Base-by-base conservation (phyloP, 64 coral and sea anemone species). In the Dendrophyllia cribrosa region DNA sequence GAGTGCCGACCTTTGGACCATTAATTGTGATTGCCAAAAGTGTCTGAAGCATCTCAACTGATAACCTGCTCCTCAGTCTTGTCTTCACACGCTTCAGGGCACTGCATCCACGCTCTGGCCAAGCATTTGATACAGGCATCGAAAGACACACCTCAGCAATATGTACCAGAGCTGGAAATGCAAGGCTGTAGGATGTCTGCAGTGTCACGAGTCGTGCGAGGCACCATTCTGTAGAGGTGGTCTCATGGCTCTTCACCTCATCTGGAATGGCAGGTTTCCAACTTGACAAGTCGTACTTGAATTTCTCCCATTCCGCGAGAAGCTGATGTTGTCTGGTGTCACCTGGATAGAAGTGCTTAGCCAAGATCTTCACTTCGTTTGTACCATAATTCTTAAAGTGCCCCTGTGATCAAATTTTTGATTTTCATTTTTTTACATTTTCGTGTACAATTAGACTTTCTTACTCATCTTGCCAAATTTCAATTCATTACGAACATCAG, bases 231-330 rank as follows among this genome's bases (percentile, higher is more conserved):
- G 88, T 90, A 20, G 63, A 61, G 26, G 88, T 90, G 50, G 19
- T 49, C n/a, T 26, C 11, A 19, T 79, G 88, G 76, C 88, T 90
- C 88, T 80, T 90, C 68, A 90, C 88, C 62, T 90, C 88, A 10
- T 90, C 75, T 90, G 75, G 88, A 44, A 90, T 80, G 25, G 47
- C 12, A 63, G 49, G 76, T 78, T 80, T 90, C 88, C 76, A 90
- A 51, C 74, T 78, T 2, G 75, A 43, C 58, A 81, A 78, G 74
- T 89, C 73, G 12, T 89, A 79, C 44, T 69, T 89, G 74, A 79
- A 78, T 74, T 79, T 89, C 58, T 90, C 63, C 76, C 60, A 89
- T 66, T 89, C 87, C 51, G 74, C 61, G 15, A 78, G 22, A 52
- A 89, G 87, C 55, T 78, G 74, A 17, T 68, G 43, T 79, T 82